Evolutionary conservation across 2,113 vertebrate genomes (phyloP).

Genomic region (Sapajus apella): DNA sequence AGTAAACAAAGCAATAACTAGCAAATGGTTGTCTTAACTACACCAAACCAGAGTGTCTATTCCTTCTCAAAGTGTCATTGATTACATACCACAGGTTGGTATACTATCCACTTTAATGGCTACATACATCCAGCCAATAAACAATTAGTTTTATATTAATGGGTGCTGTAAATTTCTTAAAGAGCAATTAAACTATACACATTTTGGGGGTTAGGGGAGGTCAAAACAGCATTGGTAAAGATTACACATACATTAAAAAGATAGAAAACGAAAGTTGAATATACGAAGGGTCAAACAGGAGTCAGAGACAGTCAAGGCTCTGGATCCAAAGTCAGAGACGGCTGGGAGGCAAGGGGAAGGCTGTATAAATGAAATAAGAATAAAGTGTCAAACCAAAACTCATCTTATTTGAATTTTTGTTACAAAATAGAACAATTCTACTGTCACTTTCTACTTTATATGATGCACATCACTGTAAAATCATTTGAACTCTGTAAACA

Average conservation of each 20-base stretch:
- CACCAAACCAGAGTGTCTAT: neutral
- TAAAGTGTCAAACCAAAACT: neutral
- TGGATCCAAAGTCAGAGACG: neutral
- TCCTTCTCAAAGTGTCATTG: neutral
- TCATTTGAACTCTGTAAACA: slow-evolving; percentile 27
- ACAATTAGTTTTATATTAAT: neutral
- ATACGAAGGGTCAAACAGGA: neutral
- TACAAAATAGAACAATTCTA: neutral
- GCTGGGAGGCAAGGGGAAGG: neutral
- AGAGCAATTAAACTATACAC: neutral
- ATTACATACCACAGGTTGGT: neutral
- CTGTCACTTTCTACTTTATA: neutral
- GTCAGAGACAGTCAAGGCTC: neutral
- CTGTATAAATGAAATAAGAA: neutral
- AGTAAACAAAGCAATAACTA: neutral
- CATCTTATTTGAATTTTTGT: neutral
- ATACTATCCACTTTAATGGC: neutral
- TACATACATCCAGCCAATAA: neutral
- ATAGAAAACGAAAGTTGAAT: slow-evolving; percentile 16
- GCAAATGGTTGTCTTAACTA: neutral
- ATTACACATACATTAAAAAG: neutral
- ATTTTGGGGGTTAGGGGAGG: fast-evolving
- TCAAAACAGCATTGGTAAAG: neutral
- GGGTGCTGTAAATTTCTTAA: neutral
- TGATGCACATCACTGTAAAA: neutral